Percentiles rank a stretch among this genome's conserved stretches.
These are phyloP conservation scores for Aphaenogaster ashmeadi DNA, from an alignment of 1,140 invertebrate genomes.

Conservation along the genomic window DNA sequence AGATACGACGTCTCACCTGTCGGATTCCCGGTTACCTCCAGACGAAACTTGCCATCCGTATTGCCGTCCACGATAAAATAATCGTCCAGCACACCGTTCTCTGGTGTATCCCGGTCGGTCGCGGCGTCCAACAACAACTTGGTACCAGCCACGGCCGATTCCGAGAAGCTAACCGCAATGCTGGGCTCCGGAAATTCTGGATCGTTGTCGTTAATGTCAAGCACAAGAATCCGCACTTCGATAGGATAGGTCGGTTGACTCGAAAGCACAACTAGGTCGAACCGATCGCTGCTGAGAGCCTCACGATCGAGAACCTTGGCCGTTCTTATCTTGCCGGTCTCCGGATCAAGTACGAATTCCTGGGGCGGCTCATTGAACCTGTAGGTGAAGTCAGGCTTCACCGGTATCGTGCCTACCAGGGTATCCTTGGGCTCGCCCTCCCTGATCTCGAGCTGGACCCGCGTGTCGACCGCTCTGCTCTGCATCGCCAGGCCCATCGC, in stretches of 20 bases:
- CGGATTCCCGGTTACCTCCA: conserved; percentile 95
- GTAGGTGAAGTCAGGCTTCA: conserved; percentile 95
- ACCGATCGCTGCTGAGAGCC: conserved; percentile 91
- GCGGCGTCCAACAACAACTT: conserved; percentile 95
- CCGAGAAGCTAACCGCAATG: conserved; percentile 95
- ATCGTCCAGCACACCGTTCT: conserved; percentile 94
- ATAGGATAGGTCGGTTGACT: conserved; percentile 97
- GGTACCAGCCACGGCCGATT: conserved; percentile 95
- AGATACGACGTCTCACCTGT: conserved; percentile 95
- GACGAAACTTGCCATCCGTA: conserved; percentile 94
- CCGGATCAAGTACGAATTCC: conserved; percentile 93
- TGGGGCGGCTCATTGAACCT: conserved; percentile 96
- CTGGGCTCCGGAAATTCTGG: conserved; percentile 96
- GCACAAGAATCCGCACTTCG: conserved; percentile 94
- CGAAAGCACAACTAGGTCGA: conserved; percentile 95
- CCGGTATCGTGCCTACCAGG: conserved; percentile 94
- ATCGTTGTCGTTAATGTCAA: conserved; percentile 96
- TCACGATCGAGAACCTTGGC: conserved; percentile 94
- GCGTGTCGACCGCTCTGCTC: conserved; percentile 94
- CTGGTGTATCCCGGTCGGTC: conserved; percentile 94
- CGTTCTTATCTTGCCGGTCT: conserved; percentile 94
- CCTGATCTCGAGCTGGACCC: conserved; percentile 93
- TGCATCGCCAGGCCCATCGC: conserved; percentile 90
- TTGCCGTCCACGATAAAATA: conserved; percentile 96
- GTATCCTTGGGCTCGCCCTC: conserved; percentile 95